A percentile compares a stretch with the other conserved stretches of the same genome.
phyloP scores from a whole-genome alignment of 2,113 vertebrate species.

The Aix galericulata region DNA sequence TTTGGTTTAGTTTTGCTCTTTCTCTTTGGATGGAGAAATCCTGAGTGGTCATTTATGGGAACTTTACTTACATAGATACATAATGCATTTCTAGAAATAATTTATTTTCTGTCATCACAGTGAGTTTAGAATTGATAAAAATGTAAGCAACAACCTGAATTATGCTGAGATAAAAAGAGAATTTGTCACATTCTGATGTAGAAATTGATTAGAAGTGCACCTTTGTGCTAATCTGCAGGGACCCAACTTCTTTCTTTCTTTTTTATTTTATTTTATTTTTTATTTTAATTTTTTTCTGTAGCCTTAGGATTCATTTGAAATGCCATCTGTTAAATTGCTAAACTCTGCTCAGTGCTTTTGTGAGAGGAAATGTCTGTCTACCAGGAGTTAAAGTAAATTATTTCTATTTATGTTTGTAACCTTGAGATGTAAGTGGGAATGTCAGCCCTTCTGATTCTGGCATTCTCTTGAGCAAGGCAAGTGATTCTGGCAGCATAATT shows the following conservation, averaged over 20 bases:
- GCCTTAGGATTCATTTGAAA: constrained; percentile 43
- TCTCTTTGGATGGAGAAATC: background rate
- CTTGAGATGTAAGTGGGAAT: constrained; percentile 46
- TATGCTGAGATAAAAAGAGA: background rate
- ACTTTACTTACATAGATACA: too few species aligned
- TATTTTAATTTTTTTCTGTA: background rate
- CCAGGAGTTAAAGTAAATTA: constrained; percentile 30
- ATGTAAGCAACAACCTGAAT: background rate
- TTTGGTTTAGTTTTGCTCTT: background rate
- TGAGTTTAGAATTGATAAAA: background rate
- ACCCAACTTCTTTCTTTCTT: background rate
- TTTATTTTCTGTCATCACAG: background rate
- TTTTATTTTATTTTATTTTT: background rate
- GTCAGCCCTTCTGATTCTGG: constrained; percentile 23
- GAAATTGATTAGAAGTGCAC: background rate
- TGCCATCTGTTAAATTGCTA: constrained; percentile 29
- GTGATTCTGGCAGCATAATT: constrained; percentile 12
- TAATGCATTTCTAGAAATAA: too few species aligned
- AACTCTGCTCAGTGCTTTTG: background rate
- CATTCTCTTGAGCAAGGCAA: constrained; percentile 10
- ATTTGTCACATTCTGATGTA: background rate
- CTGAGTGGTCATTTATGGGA: background rate
- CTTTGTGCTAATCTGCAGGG: background rate
- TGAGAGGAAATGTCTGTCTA: background rate
- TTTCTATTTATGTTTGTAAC: constrained; percentile 33